Evolutionary conservation across 2,113 vertebrate species (phyloP).

Genomic region (Neogale vison): DNA sequence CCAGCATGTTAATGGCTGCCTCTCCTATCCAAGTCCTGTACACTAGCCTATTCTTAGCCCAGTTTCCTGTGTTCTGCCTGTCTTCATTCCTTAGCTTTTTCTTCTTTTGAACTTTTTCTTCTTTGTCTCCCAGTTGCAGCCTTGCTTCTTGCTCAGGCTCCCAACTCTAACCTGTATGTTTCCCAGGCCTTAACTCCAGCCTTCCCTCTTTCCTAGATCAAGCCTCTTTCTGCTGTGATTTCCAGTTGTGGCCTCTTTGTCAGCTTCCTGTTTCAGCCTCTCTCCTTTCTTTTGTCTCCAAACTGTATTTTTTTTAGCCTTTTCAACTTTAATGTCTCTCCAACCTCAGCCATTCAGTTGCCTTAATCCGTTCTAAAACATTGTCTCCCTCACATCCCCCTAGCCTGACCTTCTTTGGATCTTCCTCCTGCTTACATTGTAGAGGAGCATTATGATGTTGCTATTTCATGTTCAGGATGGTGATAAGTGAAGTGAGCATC

Average conservation of each 20-base stretch:
- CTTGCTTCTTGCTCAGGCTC: background rate
- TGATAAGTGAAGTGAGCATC: slow-evolving; percentile 9
- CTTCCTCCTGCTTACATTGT: background rate
- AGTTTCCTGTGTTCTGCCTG: background rate
- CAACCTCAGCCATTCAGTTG: background rate
- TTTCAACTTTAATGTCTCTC: background rate
- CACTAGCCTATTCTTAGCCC: background rate
- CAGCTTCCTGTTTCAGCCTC: background rate
- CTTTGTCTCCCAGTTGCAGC: background rate
- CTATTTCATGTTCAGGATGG: background rate
- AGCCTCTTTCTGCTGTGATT: background rate
- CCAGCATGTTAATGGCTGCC: slow-evolving; percentile 7
- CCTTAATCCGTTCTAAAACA: slow-evolving; percentile 2
- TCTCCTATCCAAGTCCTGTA: background rate
- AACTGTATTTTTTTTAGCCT: background rate
- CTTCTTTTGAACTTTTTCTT: background rate
- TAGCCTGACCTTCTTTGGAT: background rate
- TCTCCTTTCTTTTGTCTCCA: background rate
- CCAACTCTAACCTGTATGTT: background rate
- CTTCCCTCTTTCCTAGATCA: background rate
- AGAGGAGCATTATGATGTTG: slow-evolving; percentile 34
- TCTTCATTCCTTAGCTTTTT: slow-evolving; percentile 19
- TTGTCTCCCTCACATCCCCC: background rate
- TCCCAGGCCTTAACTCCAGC: background rate
- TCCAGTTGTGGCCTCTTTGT: background rate